Evolutionary conservation across 2,888 invertebrate species (phyloP).

Genomic region (Ennomos fuscantarius): DNA sequence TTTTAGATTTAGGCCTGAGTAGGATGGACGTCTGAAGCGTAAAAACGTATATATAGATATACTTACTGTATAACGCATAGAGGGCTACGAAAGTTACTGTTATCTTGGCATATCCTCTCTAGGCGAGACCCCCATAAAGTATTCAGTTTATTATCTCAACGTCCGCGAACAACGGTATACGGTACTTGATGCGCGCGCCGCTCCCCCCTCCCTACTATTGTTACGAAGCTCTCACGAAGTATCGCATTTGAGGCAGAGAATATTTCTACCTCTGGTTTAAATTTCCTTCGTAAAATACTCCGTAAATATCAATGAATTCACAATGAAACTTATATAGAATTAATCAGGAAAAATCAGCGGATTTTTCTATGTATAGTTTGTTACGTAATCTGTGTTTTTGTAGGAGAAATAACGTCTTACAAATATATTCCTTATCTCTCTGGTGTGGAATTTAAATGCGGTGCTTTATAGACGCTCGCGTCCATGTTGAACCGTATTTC

Average conservation of each 20-base stretch:
- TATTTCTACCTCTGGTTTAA: slow-evolving; percentile 77
- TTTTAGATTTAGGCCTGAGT: slow-evolving; percentile 60
- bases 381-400: slow-evolving; percentile 20
- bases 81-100: slow-evolving; percentile 85
- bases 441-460: slow-evolving; percentile 81
- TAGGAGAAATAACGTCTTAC: slow-evolving; percentile 47
- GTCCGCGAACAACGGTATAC: slow-evolving; percentile 62
- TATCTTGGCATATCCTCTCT: slow-evolving; percentile 86
- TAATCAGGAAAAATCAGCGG: slow-evolving; percentile 61
- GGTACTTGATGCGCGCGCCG: slow-evolving; percentile 75
- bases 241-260: slow-evolving; percentile 63
- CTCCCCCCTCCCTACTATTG: slow-evolving; percentile 85
- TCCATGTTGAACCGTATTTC: slow-evolving; percentile 72
- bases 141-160: slow-evolving; percentile 72
- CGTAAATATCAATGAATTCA: slow-evolving; percentile 17
- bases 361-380: slow-evolving; percentile 67
- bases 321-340: slow-evolving; percentile 45
- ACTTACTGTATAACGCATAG: slow-evolving; percentile 70
- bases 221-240: slow-evolving; percentile 81
- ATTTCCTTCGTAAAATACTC: slow-evolving; percentile 61
- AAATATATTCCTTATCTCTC: slow-evolving; percentile 84
- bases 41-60: slow-evolving; percentile 60
- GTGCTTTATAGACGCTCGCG: slow-evolving; percentile 78
- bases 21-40: slow-evolving; percentile 62
- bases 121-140: slow-evolving; percentile 81